These are phyloP conservation scores for Ataeniobius toweri DNA, from an alignment of 2,797 vertebrate genomes.

Conservation along the genomic window DNA sequence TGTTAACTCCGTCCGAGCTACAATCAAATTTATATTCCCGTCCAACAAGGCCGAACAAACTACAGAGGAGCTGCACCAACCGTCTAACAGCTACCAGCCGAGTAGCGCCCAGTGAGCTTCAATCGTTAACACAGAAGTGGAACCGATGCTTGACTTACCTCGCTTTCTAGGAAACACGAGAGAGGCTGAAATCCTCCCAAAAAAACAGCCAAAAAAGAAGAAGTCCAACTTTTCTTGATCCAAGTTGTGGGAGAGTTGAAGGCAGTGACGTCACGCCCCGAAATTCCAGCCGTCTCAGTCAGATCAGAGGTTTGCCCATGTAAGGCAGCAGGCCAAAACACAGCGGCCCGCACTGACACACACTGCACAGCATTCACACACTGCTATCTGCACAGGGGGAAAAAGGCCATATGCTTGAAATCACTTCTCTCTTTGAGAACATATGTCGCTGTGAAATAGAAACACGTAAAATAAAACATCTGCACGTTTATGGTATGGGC, in stretches of 20 bases:
- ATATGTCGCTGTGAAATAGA: neutral
- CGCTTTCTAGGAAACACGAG: slow-evolving; percentile 79
- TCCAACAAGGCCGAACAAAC: slow-evolving; percentile 62
- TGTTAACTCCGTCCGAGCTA: slow-evolving; percentile 61
- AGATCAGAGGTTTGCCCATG: slow-evolving; percentile 83
- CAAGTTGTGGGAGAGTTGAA: slow-evolving; percentile 83
- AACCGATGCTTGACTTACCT: slow-evolving; percentile 76
- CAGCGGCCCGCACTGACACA: neutral
- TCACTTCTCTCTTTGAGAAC: neutral
- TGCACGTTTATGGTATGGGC: neutral
- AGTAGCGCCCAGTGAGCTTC: neutral
- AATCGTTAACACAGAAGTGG: neutral
- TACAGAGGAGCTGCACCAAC: slow-evolving; percentile 30
- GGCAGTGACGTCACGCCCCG: slow-evolving; percentile 83
- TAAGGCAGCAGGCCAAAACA: slow-evolving; percentile 79
- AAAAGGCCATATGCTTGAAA: neutral
- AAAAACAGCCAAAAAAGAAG: slow-evolving; percentile 4
- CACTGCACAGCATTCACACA: neutral
- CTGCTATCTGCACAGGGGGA: neutral
- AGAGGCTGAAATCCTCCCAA: slow-evolving; percentile 75
- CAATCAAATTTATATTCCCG: slow-evolving; percentile 57
- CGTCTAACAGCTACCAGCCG: neutral
- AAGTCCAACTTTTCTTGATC: slow-evolving; percentile 82
- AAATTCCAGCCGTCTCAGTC: slow-evolving; percentile 80
- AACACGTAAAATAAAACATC: neutral